These are phyloP conservation scores for Actias luna DNA, from an alignment of 2,888 invertebrate genomes.

Conservation along the genomic window DNA sequence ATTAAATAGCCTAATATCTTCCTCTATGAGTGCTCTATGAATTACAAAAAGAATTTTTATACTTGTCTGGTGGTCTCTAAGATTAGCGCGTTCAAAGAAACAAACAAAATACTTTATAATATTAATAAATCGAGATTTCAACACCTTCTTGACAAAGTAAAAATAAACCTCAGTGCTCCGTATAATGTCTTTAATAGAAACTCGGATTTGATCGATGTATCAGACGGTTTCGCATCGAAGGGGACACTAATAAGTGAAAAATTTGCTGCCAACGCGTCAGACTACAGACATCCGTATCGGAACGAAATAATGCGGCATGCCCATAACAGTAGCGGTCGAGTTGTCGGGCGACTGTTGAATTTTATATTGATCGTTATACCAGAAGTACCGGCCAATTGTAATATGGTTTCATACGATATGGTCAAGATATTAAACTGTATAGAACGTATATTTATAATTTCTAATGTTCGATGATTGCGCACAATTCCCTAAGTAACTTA, in stretches of 20 bases:
- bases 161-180: neutral
- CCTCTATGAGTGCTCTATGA: no score
- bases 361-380: slow-evolving; percentile 9
- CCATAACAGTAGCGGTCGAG: neutral
- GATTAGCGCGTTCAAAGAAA: no score
- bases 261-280: slow-evolving; percentile 6
- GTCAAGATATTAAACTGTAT: neutral
- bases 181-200: neutral
- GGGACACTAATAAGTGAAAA: slow-evolving; percentile 9
- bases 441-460: neutral
- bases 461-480: no score
- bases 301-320: slow-evolving; percentile 3
- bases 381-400: slow-evolving; percentile 2
- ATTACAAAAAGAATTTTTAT: no score
- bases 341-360: neutral
- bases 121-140: no score
- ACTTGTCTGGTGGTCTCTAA: no score
- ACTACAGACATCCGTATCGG: slow-evolving; percentile 7
- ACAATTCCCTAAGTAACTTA: no score
- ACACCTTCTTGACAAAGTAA: no score
- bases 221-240: slow-evolving; percentile 1
- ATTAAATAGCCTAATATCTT: no score
- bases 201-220: neutral
- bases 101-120: no score
- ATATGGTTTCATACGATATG: neutral